Base-by-base conservation (phyloP, 2,113 vertebrate genomes). In the Canis aureus region DNA sequence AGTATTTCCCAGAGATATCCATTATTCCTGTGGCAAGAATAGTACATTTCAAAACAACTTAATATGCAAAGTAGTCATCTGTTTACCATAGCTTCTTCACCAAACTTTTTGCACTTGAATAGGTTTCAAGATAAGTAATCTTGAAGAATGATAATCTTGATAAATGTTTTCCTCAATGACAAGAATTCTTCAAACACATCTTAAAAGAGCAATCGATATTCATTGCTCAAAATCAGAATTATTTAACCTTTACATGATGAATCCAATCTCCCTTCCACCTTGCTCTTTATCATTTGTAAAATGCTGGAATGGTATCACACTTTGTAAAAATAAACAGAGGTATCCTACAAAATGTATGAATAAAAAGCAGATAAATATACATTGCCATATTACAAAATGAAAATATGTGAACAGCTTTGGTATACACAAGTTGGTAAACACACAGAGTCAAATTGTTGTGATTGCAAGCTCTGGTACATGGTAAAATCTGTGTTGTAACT, bases 181-280 rank as follows among this genome's bases (percentile, higher is more conserved):
- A 90, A 95, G 57, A 95, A 95, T 95, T 96, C 76, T 89, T 93
- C 92, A 96, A 92, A 81, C 29, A 71, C 62, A 60, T 78, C n/a
- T 95, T 85, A 60, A 96, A 96, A 88, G 78, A 96, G 49, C 57
- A 92, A 93, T 91, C 16, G 5, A 62, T 94, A 79, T 60, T 95
- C 85, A 73, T 92, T 95, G 64, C 87, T 92, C 25, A 95, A 92
- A 97, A 96, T 95, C 29, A 92, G 96, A 97, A 96, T 92, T 94
- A 85, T 88, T 97, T 97, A 96, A 98, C 86, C 74, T 98, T 96
- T 95, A 60, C 22, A 5, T 59, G 74, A 92, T 94, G 89, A 94
- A 87, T 84, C 29, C 49, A 90, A 57, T 78, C 5, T 19, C 13
- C 25, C 23, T 90, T 95, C 51, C 49, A 85, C n/a, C 29, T 88